These are phyloP conservation scores for Oxyura jamaicensis DNA, from an alignment of 2,113 vertebrate genomes.

Conservation along the genomic window DNA sequence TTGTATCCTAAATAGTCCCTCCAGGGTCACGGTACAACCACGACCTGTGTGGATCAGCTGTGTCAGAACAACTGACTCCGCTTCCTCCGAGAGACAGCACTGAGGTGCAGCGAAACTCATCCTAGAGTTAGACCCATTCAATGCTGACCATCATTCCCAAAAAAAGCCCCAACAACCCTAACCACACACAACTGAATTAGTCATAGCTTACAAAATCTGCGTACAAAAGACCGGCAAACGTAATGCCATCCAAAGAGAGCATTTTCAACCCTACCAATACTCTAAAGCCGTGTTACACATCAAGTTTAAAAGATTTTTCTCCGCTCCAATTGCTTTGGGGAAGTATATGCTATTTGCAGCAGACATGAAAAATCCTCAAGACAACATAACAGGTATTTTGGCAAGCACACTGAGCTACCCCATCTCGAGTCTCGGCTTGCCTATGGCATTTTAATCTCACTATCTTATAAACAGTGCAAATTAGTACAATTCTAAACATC, in stretches of 20 bases:
- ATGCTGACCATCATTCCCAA: neutral
- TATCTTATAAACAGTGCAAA: conserved; percentile 68
- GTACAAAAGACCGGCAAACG: neutral
- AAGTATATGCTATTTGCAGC: conserved; percentile 42
- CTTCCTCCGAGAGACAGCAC: neutral
- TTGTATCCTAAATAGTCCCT: neutral
- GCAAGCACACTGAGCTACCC: conserved; percentile 18
- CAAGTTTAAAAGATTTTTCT: neutral
- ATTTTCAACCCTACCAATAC: conserved; percentile 6
- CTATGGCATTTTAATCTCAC: conserved; percentile 65
- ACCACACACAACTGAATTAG: neutral
- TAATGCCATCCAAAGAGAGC: neutral
- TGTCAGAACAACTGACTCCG: neutral
- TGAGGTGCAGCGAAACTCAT: neutral
- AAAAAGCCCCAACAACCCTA: neutral
- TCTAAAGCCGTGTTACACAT: conserved; percentile 26
- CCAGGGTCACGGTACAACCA: neutral
- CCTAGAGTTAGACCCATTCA: neutral
- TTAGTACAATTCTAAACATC: conserved; percentile 58
- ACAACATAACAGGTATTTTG: conserved; percentile 16
- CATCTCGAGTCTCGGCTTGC: conserved; percentile 42
- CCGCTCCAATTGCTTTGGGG: conserved; percentile 35
- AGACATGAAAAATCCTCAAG: conserved; percentile 24
- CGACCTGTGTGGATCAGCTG: neutral
- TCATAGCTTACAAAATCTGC: neutral